Base-by-base conservation (phyloP, 2,888 invertebrate genomes). In the Apoda limacodes region DNA sequence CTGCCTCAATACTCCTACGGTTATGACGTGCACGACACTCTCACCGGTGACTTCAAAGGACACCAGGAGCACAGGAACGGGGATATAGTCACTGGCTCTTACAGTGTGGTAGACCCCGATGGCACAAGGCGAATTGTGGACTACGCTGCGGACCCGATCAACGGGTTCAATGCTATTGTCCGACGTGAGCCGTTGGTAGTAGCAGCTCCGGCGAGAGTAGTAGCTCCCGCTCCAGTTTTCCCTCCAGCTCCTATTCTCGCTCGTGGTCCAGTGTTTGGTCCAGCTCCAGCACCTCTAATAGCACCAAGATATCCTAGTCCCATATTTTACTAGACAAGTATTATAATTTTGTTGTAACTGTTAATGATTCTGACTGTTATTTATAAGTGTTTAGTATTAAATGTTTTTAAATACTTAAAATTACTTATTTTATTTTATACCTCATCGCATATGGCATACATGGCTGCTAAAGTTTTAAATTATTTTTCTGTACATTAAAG, bases 41-140 rank as follows among this genome's bases (percentile, higher is more conserved):
- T 83, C 33, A 84, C 84, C 13, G 84, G 85, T 12, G 85, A 85
- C 64, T 80, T 74, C 59, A 84, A 84, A 43, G 82, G 80, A 28
- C 84, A 84, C 58, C 75, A 78, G 35, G 84, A 84, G 48, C 64
- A 75, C 11, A 70, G 84, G 32, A 80, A 80, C 43, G 84, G 84
- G 1, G 84, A 84, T 52, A 55, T 83, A 3, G 84, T 84, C 31
- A 82, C 82, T 15, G 84, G 84, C 3, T 82, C 82, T 9, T 84
- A 84, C 60, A 57, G 72, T 5, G 72, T 84, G 6, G 68, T 75
- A 2, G 84, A 84, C 40, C 76, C 84, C 12, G 84, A 84, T 39
- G 84, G 84, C 41, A 83, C 82, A 2, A 66, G 75, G 31, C 70
- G 84, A 42, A 81, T 72, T 5, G 84, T 84, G 0, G 83, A 84